A percentile compares a stretch with the other conserved stretches of the same genome.
Conservation (phyloP, 1,140 invertebrate species). For the Drosophila santomea region DNA sequence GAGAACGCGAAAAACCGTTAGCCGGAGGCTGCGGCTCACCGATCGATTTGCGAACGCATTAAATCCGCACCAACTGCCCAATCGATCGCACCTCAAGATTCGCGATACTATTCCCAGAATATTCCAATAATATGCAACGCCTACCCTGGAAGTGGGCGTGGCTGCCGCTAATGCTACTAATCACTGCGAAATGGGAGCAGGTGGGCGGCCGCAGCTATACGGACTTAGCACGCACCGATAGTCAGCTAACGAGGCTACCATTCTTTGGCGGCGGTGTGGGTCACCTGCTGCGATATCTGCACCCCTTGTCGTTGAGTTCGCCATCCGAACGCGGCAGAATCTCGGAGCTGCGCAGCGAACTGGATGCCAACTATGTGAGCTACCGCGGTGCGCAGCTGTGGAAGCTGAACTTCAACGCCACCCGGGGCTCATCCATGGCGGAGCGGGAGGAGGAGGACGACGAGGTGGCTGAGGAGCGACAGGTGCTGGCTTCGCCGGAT, state of each 20-base stretch:
- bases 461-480: constrained; percentile 4
- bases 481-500: constrained; percentile 44
- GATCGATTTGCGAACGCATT: constrained; percentile 23
- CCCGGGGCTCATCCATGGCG: constrained; percentile 23
- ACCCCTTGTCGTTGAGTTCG: constrained; percentile 44
- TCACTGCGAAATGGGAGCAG: not conserved
- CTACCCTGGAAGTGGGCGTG: not conserved
- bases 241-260: constrained; percentile 33
- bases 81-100: constrained; percentile 21
- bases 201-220: not conserved
- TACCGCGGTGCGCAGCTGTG: constrained; percentile 75
- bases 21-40: constrained; percentile 15
- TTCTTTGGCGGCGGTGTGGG: constrained; percentile 75
- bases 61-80: constrained; percentile 24
- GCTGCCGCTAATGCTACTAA: not conserved
- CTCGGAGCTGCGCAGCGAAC: constrained; percentile 66
- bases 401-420: constrained; percentile 77
- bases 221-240: constrained; percentile 32
- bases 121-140: constrained; percentile 1
- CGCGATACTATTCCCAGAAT: not conserved
- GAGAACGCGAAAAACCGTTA: constrained; percentile 40
- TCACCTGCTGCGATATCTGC: constrained; percentile 65
- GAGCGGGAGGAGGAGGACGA: constrained; percentile 10
- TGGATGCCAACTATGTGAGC: constrained; percentile 76
- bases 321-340: constrained; percentile 32